Conservation (phyloP, 2,888 invertebrate genomes). For the Alsophila aescularia region DNA sequence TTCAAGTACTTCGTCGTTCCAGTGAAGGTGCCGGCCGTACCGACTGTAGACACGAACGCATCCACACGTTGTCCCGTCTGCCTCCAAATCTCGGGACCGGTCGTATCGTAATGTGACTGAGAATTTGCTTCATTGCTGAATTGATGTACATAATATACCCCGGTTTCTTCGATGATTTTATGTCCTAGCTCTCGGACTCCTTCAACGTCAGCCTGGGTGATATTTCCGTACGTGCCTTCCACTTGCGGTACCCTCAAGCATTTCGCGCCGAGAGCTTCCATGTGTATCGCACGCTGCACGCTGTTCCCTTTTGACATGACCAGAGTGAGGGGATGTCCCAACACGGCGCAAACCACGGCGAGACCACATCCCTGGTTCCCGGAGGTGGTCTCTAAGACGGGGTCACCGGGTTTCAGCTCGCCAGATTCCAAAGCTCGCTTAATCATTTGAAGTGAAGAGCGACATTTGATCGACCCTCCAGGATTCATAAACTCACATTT, state of each 20-base stretch:
- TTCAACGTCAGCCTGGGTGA: slow-evolving; percentile 69
- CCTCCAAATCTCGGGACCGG: slow-evolving; percentile 78
- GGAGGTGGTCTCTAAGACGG: slow-evolving; percentile 73
- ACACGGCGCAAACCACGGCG: slow-evolving; percentile 74
- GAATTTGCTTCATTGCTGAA: slow-evolving; percentile 67
- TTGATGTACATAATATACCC: slow-evolving; percentile 73
- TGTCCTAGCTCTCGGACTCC: slow-evolving; percentile 66
- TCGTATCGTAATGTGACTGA: slow-evolving; percentile 66
- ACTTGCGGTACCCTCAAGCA: slow-evolving; percentile 74
- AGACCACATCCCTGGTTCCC: slow-evolving; percentile 79
- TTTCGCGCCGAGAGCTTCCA: slow-evolving; percentile 76
- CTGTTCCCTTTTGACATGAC: slow-evolving; percentile 79
- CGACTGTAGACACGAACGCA: slow-evolving; percentile 72
- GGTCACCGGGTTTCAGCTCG: slow-evolving; percentile 61
- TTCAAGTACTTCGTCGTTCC: slow-evolving; percentile 72
- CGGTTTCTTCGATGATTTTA: slow-evolving; percentile 59
- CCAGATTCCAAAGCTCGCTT: slow-evolving; percentile 59
- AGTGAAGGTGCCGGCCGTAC: slow-evolving; percentile 73
- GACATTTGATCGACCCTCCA: slow-evolving; percentile 74
- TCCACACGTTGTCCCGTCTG: slow-evolving; percentile 75
- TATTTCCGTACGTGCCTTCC: slow-evolving; percentile 75
- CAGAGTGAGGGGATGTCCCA: slow-evolving; percentile 71
- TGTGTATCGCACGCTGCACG: slow-evolving; percentile 72
- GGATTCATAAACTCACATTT: slow-evolving; percentile 82
- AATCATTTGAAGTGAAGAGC: slow-evolving; percentile 74